Percentiles rank a stretch among this genome's conserved stretches.
Conservation (phyloP, 1,140 invertebrate genomes). For the Drosophila sturtevanti region DNA sequence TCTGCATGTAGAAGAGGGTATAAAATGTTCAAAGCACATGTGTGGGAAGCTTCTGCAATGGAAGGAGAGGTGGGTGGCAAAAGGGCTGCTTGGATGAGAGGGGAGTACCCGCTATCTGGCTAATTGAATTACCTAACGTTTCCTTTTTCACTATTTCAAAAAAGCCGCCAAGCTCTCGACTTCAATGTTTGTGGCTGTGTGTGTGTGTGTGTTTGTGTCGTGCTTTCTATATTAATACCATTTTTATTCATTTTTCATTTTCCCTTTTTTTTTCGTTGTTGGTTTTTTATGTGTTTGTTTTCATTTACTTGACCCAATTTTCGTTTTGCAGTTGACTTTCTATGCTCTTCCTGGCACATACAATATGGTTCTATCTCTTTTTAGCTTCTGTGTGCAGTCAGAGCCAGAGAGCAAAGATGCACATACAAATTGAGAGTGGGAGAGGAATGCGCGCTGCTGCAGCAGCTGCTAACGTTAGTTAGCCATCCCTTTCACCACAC, state of each 20-base stretch:
- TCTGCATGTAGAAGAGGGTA: neutral
- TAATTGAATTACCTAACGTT: constrained; percentile 72
- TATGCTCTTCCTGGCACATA: constrained; percentile 12
- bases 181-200: constrained; percentile 7
- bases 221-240: constrained; percentile 52
- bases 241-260: constrained; percentile 53
- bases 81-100: neutral
- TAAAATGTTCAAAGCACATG: constrained; percentile 54
- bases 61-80: neutral
- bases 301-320: constrained; percentile 51
- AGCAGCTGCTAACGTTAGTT: constrained; percentile 25
- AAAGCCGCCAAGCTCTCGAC: constrained; percentile 45
- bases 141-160: constrained; percentile 49
- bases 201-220: constrained; percentile 15
- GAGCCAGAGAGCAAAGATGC: constrained; percentile 23
- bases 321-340: constrained; percentile 41
- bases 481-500: neutral
- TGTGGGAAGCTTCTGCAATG: constrained; percentile 32
- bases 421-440: neutral
- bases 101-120: constrained; percentile 36
- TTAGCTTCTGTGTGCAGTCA: constrained; percentile 42
- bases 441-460: constrained; percentile 18
- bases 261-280: constrained; percentile 32
- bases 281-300: constrained; percentile 23
- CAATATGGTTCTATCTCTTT: neutral